Evolutionary conservation across 2,797 vertebrate species (phyloP).

Genomic region (Acanthis flammea): DNA sequence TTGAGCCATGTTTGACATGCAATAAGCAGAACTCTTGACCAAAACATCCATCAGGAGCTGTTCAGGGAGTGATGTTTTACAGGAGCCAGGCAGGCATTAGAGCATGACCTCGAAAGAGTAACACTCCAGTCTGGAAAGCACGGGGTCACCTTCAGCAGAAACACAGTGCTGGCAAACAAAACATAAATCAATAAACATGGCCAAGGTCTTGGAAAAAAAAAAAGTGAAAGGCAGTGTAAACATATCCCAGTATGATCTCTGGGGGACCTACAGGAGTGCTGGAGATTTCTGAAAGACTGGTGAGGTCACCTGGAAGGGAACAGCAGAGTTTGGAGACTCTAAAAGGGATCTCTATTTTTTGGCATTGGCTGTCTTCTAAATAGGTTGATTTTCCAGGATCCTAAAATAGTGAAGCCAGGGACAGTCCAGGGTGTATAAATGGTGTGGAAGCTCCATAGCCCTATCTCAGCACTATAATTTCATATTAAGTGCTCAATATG

Average conservation of each 20-base stretch:
- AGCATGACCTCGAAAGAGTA: neutral
- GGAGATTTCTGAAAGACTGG: neutral
- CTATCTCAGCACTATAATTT: neutral
- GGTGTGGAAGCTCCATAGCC: neutral
- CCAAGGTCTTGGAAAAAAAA: slow-evolving; percentile 15
- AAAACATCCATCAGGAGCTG: slow-evolving; percentile 7
- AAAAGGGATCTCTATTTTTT: neutral
- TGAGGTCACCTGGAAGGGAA: neutral
- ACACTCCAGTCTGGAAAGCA: neutral
- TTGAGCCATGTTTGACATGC: neutral
- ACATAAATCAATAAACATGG: slow-evolving; percentile 58
- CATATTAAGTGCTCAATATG: neutral
- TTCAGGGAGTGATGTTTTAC: slow-evolving; percentile 31
- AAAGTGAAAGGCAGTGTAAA: slow-evolving; percentile 44
- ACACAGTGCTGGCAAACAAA: slow-evolving; percentile 6
- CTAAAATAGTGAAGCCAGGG: neutral
- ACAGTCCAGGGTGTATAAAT: neutral
- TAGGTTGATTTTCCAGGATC: neutral
- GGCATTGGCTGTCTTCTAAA: neutral
- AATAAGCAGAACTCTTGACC: neutral
- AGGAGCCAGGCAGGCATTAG: neutral
- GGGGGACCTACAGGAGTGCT: neutral
- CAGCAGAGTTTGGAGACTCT: neutral
- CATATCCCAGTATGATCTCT: slow-evolving; percentile 2
- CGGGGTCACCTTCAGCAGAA: slow-evolving; percentile 43